A percentile compares a stretch with the other conserved stretches of the same genome.
Conservation (phyloP, 1,140 invertebrate species). For the Bacillus rossius region DNA sequence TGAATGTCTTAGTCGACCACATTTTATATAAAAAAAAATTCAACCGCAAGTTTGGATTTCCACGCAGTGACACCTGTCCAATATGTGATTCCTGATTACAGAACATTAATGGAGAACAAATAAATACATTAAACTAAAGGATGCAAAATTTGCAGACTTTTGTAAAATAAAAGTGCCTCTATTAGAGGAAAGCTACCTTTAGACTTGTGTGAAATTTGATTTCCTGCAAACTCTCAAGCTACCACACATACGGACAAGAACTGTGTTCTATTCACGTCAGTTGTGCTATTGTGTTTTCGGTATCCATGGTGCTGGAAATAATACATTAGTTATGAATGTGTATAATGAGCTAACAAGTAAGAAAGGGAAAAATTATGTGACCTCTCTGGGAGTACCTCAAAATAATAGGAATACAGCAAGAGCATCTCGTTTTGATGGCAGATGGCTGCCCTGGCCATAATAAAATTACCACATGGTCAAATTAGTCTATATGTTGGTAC, state of each 20-base stretch:
- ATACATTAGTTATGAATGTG: constrained; percentile 4
- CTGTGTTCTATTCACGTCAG: constrained; percentile 1
- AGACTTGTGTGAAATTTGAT: constrained; percentile 5
- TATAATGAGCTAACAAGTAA: constrained; percentile 4
- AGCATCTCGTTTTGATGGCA: constrained; percentile 1
- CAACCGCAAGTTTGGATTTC: constrained; percentile 1
- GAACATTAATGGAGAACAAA: neutral
- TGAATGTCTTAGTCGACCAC: neutral
- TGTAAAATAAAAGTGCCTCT: neutral
- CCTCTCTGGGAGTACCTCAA: neutral
- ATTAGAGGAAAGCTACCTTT: neutral
- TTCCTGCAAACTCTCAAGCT: constrained; percentile 8
- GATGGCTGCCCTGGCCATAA: constrained; percentile 4
- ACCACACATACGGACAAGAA: constrained; percentile 3
- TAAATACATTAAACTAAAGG: neutral
- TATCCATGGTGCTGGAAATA: constrained; percentile 9
- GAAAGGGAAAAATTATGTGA: constrained; percentile 1
- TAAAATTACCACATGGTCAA: constrained; percentile 2
- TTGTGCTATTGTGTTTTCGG: constrained; percentile 11
- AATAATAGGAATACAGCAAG: neutral
- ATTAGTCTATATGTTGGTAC: constrained; percentile 8
- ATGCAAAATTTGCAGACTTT: neutral
- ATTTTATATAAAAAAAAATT: neutral
- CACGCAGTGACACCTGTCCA: constrained; percentile 4
- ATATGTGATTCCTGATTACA: neutral